Percentiles rank a stretch among this genome's conserved stretches.
Conservation (phyloP, 2,888 invertebrate genomes). For the Apodemia hepburni region DNA sequence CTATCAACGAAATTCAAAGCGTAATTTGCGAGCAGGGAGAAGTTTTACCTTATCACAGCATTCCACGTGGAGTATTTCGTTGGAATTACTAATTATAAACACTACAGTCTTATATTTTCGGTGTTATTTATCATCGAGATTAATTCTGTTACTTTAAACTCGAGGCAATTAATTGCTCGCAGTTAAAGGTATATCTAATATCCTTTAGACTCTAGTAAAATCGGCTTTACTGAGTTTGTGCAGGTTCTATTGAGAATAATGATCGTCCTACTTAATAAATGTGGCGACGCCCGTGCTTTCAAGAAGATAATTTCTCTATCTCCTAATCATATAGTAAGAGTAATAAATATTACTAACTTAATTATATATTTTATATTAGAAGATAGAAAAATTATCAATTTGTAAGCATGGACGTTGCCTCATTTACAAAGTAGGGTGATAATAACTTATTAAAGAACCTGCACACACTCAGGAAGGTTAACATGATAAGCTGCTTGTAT, state of each 20-base stretch:
- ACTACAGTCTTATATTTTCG: conserved; percentile 33
- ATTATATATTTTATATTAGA: too few relatives aligned
- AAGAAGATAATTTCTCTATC: too few relatives aligned
- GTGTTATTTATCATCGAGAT: conserved; percentile 24
- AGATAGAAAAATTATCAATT: too few relatives aligned
- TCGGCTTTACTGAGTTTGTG: background rate
- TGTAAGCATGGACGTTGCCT: too few relatives aligned
- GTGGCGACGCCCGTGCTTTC: too few relatives aligned
- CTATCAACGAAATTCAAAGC: conserved; percentile 71
- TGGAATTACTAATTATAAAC: conserved; percentile 64
- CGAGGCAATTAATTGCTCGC: background rate
- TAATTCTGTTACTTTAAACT: background rate
- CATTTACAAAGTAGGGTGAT: too few relatives aligned
- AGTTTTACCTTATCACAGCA: conserved; percentile 73
- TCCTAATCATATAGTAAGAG: too few relatives aligned
- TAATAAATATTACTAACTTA: too few relatives aligned
- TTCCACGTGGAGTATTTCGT: conserved; percentile 75
- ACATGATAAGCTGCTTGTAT: too few relatives aligned
- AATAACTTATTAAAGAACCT: too few relatives aligned
- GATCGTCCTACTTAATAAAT: background rate
- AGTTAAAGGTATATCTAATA: background rate
- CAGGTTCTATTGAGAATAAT: background rate
- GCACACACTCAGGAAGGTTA: too few relatives aligned
- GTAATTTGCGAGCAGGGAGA: conserved; percentile 72
- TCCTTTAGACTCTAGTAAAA: background rate